A percentile compares a stretch with the other conserved stretches of the same genome.
These are phyloP conservation scores for Drosophila flavopinicola DNA, from an alignment of 2,888 invertebrate species.

Conservation along the genomic window DNA sequence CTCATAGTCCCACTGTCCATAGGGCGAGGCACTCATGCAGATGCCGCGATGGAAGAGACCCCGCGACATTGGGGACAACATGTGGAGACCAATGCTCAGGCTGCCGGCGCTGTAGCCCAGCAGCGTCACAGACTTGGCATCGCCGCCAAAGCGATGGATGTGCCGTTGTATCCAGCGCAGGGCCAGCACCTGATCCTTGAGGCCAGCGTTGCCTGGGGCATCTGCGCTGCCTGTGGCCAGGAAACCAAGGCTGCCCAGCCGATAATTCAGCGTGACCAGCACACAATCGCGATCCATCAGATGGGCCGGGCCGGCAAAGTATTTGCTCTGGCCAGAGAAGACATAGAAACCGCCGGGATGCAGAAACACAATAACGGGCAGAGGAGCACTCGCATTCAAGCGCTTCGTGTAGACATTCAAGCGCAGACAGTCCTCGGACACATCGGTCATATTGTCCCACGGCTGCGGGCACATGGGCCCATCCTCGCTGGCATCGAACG, in stretches of 20 bases:
- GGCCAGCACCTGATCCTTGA: constrained; percentile 89
- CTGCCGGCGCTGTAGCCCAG: constrained; percentile 87
- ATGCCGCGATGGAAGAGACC: constrained; percentile 89
- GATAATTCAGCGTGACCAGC: constrained; percentile 88
- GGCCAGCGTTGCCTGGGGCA: constrained; percentile 89
- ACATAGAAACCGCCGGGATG: constrained; percentile 88
- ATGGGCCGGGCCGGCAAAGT: constrained; percentile 85
- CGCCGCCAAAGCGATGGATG: constrained; percentile 88
- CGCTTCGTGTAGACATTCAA: constrained; percentile 86
- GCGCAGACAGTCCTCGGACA: constrained; percentile 86
- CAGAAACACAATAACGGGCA: constrained; percentile 88
- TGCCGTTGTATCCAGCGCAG: constrained; percentile 88
- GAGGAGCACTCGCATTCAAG: constrained; percentile 41
- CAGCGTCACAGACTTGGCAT: constrained; percentile 87
- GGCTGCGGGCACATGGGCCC: constrained; percentile 86
- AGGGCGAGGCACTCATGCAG: constrained; percentile 88
- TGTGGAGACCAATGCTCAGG: constrained; percentile 85
- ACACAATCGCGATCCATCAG: constrained; percentile 88
- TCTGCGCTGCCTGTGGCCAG: constrained; percentile 87
- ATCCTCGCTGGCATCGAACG: constrained; percentile 86
- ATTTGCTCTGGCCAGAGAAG: constrained; percentile 86
- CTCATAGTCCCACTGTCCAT: constrained; percentile 85
- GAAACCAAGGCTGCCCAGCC: constrained; percentile 86
- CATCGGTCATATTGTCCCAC: constrained; percentile 62
- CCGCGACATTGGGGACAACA: constrained; percentile 88